phyloP scores from a whole-genome alignment of 2,113 vertebrate genomes.

The Melanocharis versteri region DNA sequence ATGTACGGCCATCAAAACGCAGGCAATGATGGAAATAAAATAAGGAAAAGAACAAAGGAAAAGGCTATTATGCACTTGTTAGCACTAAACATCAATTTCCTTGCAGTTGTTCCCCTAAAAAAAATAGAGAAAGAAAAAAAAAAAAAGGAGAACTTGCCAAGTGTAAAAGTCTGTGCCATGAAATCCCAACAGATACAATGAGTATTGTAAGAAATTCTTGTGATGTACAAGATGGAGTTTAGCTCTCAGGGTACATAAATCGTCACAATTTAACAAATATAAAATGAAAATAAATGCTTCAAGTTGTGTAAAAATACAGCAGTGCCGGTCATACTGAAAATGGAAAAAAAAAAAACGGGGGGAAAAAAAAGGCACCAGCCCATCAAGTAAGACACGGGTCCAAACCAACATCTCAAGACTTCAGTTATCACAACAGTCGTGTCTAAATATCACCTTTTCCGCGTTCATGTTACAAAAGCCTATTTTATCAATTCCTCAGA shows the following conservation, averaged over 20 bases:
- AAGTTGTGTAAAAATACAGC: not conserved
- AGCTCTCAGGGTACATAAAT: not conserved
- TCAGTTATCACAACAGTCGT: not conserved
- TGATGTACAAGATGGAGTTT: not conserved
- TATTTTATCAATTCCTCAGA: not conserved
- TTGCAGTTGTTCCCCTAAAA: not conserved
- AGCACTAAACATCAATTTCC: not conserved
- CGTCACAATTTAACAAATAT: not conserved
- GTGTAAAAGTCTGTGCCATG: not conserved
- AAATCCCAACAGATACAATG: not conserved
- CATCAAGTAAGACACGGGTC: not conserved
- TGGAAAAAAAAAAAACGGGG: not conserved
- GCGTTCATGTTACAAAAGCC: not conserved
- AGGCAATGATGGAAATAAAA: not conserved
- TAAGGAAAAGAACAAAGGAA: not conserved
- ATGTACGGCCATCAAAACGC: fast-evolving
- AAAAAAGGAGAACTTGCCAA: not conserved
- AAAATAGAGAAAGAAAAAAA: not conserved
- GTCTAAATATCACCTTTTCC: not conserved
- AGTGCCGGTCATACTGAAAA: not conserved
- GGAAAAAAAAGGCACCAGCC: not conserved
- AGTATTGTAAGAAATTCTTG: not conserved
- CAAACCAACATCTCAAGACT: not conserved
- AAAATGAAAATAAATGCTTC: not conserved
- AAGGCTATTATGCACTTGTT: not conserved